phyloP scores from a whole-genome alignment of 2,888 invertebrate species.

The Pachymerium ferrugineum region DNA sequence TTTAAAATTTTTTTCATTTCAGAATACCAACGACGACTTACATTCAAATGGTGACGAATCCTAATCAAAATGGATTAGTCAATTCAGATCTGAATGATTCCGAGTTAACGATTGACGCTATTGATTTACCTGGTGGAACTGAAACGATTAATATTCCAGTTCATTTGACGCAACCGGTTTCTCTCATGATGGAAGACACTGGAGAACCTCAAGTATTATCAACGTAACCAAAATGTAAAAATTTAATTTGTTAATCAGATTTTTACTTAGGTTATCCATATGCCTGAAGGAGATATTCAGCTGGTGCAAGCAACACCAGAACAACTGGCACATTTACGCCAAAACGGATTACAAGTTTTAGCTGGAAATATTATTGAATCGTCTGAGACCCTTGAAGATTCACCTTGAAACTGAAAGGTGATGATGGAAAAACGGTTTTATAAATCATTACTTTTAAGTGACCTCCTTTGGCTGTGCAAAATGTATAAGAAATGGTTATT shows the following conservation, averaged over 20 bases:
- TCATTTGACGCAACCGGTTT: constrained; percentile 18
- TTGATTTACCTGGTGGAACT: neutral
- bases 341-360: constrained; percentile 29
- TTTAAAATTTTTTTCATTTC: neutral
- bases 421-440: no score
- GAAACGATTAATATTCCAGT: constrained; percentile 25
- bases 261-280: constrained; percentile 25
- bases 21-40: constrained; percentile 28
- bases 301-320: constrained; percentile 29
- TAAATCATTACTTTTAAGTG: no score
- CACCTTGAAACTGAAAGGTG: no score
- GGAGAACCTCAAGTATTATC: constrained; percentile 23
- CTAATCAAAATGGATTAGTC: constrained; percentile 26
- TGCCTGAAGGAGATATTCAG: constrained; percentile 28
- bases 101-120: neutral
- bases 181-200: constrained; percentile 25
- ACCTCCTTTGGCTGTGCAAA: neutral
- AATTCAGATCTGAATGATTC: neutral
- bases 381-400: neutral
- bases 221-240: neutral
- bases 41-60: constrained; percentile 20
- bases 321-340: constrained; percentile 30
- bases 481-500: neutral
- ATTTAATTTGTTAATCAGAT: neutral
- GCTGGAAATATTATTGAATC: constrained; percentile 10